Evolutionary conservation across 2,888 invertebrate genomes (phyloP).

Genomic region (Apamea crenata): DNA sequence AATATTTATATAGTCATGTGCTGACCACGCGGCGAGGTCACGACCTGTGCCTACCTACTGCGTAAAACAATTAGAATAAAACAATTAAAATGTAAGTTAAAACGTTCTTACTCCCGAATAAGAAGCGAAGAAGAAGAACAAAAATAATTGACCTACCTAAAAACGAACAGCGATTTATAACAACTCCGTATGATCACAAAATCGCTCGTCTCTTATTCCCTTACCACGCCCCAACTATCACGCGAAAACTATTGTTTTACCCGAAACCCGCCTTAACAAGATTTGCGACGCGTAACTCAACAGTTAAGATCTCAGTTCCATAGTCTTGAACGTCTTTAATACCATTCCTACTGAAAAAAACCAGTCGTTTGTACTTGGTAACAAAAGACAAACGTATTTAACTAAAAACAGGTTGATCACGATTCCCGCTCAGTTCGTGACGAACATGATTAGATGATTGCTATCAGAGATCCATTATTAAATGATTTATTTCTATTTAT

Average conservation of each 20-base stretch:
- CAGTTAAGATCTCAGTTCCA: neutral
- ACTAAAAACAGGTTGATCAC: constrained; percentile 42
- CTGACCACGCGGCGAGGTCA: constrained; percentile 1
- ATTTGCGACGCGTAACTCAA: constrained; percentile 9
- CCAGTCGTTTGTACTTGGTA: neutral
- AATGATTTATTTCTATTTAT: constrained; percentile 29
- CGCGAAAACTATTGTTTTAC: neutral
- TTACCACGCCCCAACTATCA: constrained; percentile 10
- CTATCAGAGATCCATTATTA: constrained; percentile 25
- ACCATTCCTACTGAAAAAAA: neutral
- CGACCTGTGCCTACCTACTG: constrained; percentile 1
- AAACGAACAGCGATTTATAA: neutral
- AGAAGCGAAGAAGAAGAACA: neutral
- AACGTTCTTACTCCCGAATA: neutral
- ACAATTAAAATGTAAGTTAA: constrained; percentile 4
- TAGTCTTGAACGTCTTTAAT: neutral
- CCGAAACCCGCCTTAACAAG: neutral
- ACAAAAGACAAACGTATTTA: constrained; percentile 6
- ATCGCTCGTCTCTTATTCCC: constrained; percentile 13
- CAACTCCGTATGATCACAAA: neutral
- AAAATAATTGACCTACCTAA: neutral
- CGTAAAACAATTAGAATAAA: constrained; percentile 5
- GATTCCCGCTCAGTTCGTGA: constrained; percentile 49
- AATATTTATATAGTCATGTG: constrained; percentile 1
- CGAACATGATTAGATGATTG: constrained; percentile 33